Conservation (phyloP, 2,888 invertebrate species). For the Morpho deidamia region DNA sequence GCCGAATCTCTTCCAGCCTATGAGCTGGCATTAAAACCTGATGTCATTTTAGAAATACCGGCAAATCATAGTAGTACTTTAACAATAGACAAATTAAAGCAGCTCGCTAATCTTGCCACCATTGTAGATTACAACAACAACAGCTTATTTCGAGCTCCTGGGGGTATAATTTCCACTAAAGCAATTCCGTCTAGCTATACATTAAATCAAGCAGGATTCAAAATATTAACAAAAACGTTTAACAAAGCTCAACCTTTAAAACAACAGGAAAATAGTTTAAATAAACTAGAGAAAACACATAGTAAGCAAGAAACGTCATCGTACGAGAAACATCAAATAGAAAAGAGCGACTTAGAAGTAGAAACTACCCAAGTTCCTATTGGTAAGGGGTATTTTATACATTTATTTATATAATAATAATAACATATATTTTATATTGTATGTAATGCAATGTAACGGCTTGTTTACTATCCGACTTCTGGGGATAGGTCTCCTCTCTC, state of each 20-base stretch:
- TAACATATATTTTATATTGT: no score
- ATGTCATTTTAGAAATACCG: constrained; percentile 67
- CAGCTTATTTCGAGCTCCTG: constrained; percentile 66
- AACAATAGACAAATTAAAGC: constrained; percentile 68
- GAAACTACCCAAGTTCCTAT: constrained; percentile 34
- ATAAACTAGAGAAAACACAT: constrained; percentile 54
- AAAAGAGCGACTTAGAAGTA: constrained; percentile 38
- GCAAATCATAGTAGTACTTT: constrained; percentile 56
- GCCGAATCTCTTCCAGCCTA: constrained; percentile 63
- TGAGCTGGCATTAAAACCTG: constrained; percentile 63
- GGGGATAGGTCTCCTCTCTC: no score
- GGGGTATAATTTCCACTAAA: constrained; percentile 78
- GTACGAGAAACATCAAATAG: constrained; percentile 42
- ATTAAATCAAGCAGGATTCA: constrained; percentile 81
- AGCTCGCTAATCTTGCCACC: constrained; percentile 77
- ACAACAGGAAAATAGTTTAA: constrained; percentile 60
- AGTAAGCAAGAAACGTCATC: constrained; percentile 36
- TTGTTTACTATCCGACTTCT: no score
- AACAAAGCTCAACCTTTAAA: constrained; percentile 76
- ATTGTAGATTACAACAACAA: constrained; percentile 73
- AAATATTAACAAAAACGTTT: constrained; percentile 81
- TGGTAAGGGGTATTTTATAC: constrained; percentile 33
- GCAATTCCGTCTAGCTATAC: constrained; percentile 80
- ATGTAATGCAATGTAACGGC: no score
- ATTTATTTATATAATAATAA: no score